Conservation (phyloP, 2,888 invertebrate genomes). For the Tanypteryx hageni region DNA sequence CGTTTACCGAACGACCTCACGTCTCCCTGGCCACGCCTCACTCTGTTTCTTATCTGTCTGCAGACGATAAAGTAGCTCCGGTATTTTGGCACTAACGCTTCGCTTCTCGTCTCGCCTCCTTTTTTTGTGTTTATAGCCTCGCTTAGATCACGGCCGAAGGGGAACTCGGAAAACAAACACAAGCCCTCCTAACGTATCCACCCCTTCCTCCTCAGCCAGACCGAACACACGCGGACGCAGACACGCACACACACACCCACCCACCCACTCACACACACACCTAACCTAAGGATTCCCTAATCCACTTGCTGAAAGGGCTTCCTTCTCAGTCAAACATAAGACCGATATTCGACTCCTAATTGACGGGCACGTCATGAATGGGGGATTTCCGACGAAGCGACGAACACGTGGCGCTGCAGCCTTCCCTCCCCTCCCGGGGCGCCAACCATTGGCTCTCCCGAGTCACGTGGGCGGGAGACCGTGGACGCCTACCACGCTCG, state of each 20-base stretch:
- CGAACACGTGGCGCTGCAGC: constrained; percentile 50
- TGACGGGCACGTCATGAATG: constrained; percentile 56
- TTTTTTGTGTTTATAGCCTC: background rate
- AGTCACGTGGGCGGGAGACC: constrained; percentile 41
- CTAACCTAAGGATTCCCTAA: constrained; percentile 28
- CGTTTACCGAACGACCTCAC: background rate
- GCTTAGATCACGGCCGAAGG: constrained; percentile 20
- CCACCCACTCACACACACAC: background rate
- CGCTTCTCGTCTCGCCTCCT: background rate
- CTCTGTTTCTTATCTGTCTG: constrained; percentile 22
- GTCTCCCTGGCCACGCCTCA: background rate
- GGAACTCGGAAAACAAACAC: background rate
- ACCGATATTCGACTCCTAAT: constrained; percentile 37
- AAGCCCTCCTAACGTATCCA: background rate
- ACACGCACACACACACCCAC: background rate
- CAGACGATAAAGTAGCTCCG: background rate
- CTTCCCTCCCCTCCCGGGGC: constrained; percentile 2
- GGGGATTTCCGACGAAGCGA: constrained; percentile 34
- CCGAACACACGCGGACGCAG: background rate
- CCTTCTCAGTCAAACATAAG: background rate
- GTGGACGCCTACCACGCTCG: constrained; percentile 31
- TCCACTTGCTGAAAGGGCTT: constrained; percentile 28
- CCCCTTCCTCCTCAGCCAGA: background rate
- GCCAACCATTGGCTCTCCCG: constrained; percentile 24
- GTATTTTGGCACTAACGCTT: background rate